Base-by-base conservation (phyloP, 2,797 vertebrate genomes). In the Erethizon dorsatum region DNA sequence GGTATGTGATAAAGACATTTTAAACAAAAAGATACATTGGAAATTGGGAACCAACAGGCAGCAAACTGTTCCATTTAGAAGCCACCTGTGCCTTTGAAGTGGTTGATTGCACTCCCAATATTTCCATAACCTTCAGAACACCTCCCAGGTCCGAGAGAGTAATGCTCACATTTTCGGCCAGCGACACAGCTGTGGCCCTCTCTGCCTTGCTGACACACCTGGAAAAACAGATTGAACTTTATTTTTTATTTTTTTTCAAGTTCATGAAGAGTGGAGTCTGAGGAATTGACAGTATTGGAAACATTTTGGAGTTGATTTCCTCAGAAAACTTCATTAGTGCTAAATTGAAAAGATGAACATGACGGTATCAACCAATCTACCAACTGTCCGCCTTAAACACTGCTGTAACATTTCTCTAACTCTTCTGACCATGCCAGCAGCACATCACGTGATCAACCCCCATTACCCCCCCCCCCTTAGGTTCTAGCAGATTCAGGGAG, bases 1-100 rank as follows among this genome's bases (percentile, higher is more conserved):
- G 91, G 63, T 90, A 73, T 41, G 78, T 73, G 63, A 95, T 89
- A 54, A 94, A 78, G 94, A 85, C 77, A 73, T 96, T 95, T 95
- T 88, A 90, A 93, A 90, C 11, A 80, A 96, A 93, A 93, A 87
- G 54, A 93, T 69, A 63, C 78, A 45, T 90, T 95, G 50, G 59
- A 73, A 89, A 75, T 10, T 9, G 56, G 67, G 57, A 69, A 47
- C 50, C 6, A 8, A 13, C 41, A 54, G 75, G 82, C 63, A 67
- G 65, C 33, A 4, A n/a, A 52, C 45, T n/a, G 69, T 52, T 63
- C 82, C 52, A 2, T 31, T 77, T 47, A 6, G 28, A n/a, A 41
- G 69, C 80, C 65, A 47, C 90, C 85, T 79, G 59, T 26, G 84
- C 33, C 0, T 85, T 20, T 41, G 77, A 78, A 65, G 77, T 8